Evolutionary conservation across 2,797 vertebrate species (phyloP).

Genomic region (Rhyacichthys aspro): DNA sequence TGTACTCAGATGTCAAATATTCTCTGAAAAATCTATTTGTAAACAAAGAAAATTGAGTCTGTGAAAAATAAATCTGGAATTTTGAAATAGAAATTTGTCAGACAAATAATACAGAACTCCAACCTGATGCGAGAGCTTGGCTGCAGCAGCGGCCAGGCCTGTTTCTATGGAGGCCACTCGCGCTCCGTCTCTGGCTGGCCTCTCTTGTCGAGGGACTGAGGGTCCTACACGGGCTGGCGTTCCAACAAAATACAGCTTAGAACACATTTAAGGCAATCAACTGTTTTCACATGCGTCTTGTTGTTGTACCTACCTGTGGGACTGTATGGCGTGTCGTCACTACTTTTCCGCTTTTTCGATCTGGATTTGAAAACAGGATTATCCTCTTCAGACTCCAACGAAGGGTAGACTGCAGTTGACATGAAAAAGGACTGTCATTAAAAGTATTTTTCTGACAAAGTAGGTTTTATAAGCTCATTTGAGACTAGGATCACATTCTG

Average conservation of each 20-base stretch:
- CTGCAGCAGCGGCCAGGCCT: constrained; percentile 91
- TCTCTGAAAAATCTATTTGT: too few relatives aligned
- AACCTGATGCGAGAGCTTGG: constrained; percentile 97
- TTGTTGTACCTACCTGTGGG: constrained; percentile 86
- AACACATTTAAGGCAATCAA: background rate
- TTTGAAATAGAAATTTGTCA: too few relatives aligned
- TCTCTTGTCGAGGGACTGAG: constrained; percentile 92
- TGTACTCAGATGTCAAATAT: too few relatives aligned
- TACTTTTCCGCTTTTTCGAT: constrained; percentile 98
- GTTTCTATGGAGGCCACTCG: constrained; percentile 97
- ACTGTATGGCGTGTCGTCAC: constrained; percentile 96
- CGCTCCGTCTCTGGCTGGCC: constrained; percentile 94
- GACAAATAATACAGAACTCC: too few relatives aligned
- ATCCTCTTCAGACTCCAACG: constrained; percentile 97
- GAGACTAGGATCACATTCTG: too few relatives aligned
- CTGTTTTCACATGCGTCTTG: background rate
- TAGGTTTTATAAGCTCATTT: too few relatives aligned
- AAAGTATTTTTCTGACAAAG: too few relatives aligned
- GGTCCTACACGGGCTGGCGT: constrained; percentile 91
- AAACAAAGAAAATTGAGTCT: too few relatives aligned
- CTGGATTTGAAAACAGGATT: constrained; percentile 98
- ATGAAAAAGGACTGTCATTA: background rate
- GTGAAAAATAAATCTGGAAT: too few relatives aligned
- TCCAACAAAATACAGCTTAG: background rate
- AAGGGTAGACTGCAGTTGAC: constrained; percentile 87